Base-by-base conservation (phyloP, 2,888 invertebrate species). In the Amphipyra tragopoginis region DNA sequence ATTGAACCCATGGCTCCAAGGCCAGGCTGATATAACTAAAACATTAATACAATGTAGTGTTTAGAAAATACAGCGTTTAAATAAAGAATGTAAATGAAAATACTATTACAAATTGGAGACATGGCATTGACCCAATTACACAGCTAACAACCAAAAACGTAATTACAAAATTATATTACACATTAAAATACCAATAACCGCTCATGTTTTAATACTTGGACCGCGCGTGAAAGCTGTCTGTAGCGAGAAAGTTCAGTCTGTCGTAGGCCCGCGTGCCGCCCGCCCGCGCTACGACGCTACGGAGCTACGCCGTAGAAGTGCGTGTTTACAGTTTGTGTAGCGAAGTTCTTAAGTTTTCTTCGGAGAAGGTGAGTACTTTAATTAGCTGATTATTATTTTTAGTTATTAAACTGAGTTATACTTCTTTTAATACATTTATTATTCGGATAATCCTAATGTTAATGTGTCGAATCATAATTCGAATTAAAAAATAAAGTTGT, bases 271-370 rank as follows among this genome's bases (percentile, higher is more conserved):
- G 63, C 70, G 72, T 42, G 65, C 61, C 66, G 70, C 55, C 53
- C 71, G 70, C 79, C 66, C 77, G 80, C 59, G 71, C 81, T 80
- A 79, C 79, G 63, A 15, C 15, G 58, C 75, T 65, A 79, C 72
- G 67, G 39, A 29, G 49, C 79, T 79, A 79, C 79, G 77, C 48
- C 77, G 79, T 79, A 77, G 80, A 55, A 47, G 21, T 53, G 38
- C 49, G 61, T 53, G 51, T 34, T 66, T 39, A 50, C 34, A 47
- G 55, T 54, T 62, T 39, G 49, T 52, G 55, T 44, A 50, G 47
- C 60, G 29, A 51, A 62, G 40, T 73, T 60, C 39, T 38, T 8
- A 47, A 48, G 50, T 74, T 66, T 62, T 47, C 52, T 45, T 49
- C 2, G 5, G 4, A 52, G 11, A 51, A 33, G 53, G 72, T 73